phyloP scores from a whole-genome alignment of 2,888 invertebrate genomes.

The Mactromeris polynyma region DNA sequence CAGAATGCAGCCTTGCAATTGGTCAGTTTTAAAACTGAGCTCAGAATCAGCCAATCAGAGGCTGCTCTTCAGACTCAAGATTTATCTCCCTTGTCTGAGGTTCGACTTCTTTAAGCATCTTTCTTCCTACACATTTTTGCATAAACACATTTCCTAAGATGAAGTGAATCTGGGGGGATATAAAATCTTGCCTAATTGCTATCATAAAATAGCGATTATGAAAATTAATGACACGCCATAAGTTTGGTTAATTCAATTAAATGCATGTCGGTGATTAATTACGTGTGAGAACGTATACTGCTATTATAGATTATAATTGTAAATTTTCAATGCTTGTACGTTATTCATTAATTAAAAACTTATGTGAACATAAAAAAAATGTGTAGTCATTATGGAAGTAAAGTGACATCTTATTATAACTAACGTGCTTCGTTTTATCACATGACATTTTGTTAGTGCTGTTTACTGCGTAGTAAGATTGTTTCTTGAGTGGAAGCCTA shows the following conservation, averaged over 20 bases:
- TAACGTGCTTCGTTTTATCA: no score
- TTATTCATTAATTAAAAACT: not conserved
- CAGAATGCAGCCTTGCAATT: no score
- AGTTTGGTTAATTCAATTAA: constrained; percentile 1
- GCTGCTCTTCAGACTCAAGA: no score
- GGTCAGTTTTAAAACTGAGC: no score
- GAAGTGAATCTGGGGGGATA: not conserved
- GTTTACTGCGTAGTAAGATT: no score
- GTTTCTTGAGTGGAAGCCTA: no score
- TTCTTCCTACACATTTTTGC: not conserved
- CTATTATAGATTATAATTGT: not conserved
- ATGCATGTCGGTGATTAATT: not conserved
- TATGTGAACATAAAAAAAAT: not conserved
- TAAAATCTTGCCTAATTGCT: constrained; percentile 17
- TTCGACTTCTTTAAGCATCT: no score
- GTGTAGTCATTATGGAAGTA: not conserved
- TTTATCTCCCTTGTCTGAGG: no score
- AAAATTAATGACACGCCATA: not conserved
- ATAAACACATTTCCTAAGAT: not conserved
- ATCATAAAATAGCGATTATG: constrained; percentile 10
- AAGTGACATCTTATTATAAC: not conserved
- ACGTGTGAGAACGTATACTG: not conserved
- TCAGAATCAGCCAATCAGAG: no score
- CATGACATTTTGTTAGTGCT: no score
- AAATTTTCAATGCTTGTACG: constrained; percentile 1